These are phyloP conservation scores for Brachionus manjavacas DNA, from an alignment of 1,140 invertebrate genomes.

Conservation along the genomic window DNA sequence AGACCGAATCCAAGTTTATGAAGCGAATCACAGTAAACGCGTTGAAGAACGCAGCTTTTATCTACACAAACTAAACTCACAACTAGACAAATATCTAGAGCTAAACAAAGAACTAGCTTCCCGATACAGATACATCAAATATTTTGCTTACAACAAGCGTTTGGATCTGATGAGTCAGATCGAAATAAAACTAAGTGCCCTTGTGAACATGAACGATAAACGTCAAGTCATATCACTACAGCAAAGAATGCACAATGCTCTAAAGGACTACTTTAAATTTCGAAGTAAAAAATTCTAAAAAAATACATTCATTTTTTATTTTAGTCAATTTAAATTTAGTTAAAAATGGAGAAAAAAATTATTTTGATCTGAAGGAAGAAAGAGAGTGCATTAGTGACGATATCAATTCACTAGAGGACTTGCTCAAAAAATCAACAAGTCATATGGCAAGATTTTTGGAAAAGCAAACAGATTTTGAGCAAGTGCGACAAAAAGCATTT, in stretches of 20 bases:
- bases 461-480: constrained; percentile 14
- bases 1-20: not conserved
- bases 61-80: not conserved
- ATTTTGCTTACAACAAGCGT: not conserved
- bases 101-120: constrained; percentile 15
- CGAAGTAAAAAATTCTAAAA: not conserved
- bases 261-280: not conserved
- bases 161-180: constrained; percentile 5
- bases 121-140: not conserved
- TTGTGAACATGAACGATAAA: not conserved
- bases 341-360: constrained; percentile 23
- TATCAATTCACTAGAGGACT: not conserved
- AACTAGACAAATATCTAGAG: not conserved
- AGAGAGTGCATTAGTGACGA: not conserved
- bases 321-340: not conserved
- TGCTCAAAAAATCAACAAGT: not conserved
- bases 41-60: not conserved
- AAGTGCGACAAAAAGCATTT: not conserved
- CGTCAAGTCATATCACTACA: constrained; percentile 20
- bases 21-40: not conserved
- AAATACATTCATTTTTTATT: not conserved
- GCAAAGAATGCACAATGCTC: constrained; percentile 13
- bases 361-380: constrained; percentile 3
- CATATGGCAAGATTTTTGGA: constrained; percentile 27
- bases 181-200: not conserved